These are phyloP conservation scores for Patiria pectinifera DNA, from an alignment of 53 echinoderm and acorn worm species.

Conservation along the genomic window DNA sequence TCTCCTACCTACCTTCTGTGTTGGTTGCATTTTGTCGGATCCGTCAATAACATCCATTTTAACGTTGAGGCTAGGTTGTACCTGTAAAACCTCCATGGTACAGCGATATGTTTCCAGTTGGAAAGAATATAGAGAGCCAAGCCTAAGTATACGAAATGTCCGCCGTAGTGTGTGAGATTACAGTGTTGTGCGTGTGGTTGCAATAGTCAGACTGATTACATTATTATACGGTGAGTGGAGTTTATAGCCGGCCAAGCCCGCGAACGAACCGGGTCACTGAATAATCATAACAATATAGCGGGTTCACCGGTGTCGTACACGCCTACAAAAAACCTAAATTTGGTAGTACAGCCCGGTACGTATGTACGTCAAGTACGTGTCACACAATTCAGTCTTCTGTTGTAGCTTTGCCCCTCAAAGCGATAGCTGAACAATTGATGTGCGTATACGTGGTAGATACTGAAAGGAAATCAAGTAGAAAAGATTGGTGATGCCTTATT, in stretches of 20 bases:
- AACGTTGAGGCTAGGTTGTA: neutral
- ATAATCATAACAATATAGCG: neutral
- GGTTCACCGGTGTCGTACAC: neutral
- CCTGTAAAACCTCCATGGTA: slow-evolving; percentile 34
- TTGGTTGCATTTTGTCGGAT: neutral
- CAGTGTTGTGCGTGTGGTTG: neutral
- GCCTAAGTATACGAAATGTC: neutral
- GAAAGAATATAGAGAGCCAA: neutral
- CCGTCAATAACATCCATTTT: slow-evolving; percentile 55
- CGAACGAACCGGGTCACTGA: neutral
- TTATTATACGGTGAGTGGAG: no score
- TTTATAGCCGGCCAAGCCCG: no score
- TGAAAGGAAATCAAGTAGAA: neutral
- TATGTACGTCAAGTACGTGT: neutral
- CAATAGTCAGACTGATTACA: neutral
- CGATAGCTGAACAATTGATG: neutral
- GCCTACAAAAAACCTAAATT: slow-evolving; percentile 25
- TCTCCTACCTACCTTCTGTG: slow-evolving; percentile 21
- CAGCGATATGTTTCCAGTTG: neutral
- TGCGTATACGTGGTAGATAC: neutral
- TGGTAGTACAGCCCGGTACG: slow-evolving; percentile 18
- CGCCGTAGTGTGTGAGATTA: neutral
- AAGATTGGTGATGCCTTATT: slow-evolving; percentile 27
- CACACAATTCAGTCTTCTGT: neutral
- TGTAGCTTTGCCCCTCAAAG: neutral